These are phyloP conservation scores for Rhipidura dahli DNA, from an alignment of 2,113 vertebrate genomes.

Conservation along the genomic window DNA sequence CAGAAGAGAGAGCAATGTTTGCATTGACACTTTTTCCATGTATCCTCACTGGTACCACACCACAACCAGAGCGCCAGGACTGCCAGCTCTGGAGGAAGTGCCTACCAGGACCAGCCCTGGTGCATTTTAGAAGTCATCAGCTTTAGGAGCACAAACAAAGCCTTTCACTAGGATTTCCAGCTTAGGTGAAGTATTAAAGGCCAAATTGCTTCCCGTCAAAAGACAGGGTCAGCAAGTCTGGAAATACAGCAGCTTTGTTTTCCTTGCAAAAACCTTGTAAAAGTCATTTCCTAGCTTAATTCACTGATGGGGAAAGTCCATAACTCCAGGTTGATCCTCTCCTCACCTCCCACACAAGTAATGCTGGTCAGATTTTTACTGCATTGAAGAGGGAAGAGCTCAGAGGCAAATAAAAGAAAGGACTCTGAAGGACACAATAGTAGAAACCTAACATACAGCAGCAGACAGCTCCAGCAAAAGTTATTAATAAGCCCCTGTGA, in stretches of 20 bases:
- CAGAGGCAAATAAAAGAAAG: neutral
- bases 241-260: neutral
- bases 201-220: neutral
- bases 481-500: neutral
- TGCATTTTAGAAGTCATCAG: neutral
- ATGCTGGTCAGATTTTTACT: neutral
- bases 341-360: neutral
- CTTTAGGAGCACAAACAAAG: neutral
- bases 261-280: neutral
- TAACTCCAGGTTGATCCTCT: neutral
- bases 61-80: neutral
- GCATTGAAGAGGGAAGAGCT: neutral
- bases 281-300: neutral
- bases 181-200: neutral
- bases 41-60: neutral
- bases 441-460: neutral
- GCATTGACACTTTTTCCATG: fast-evolving
- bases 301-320: neutral
- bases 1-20: neutral
- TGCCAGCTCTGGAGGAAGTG: neutral
- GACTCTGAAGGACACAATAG: neutral
- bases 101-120: neutral
- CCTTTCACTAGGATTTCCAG: neutral
- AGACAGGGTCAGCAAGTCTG: neutral
- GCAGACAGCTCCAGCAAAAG: neutral